Evolutionary conservation across 2,888 invertebrate species (phyloP), one percentile per base, ranked within the genome.

Genomic region (Cactoblastis cactorum): DNA sequence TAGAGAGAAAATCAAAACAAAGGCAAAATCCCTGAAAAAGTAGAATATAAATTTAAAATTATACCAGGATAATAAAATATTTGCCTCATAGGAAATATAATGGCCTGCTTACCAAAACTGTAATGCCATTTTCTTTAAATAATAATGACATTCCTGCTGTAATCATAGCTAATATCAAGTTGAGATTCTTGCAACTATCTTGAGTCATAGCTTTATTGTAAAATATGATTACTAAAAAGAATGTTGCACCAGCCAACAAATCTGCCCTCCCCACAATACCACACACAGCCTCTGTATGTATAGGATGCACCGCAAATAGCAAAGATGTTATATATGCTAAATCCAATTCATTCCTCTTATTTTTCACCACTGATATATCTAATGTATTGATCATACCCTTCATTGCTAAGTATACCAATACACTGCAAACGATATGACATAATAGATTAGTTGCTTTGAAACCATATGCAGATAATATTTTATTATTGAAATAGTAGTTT

Each of bases 41-140:
- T n/a, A n/a, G n/a, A 53, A 50, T 17, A 37, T 38, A 54, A 63
- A 65, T 58, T 28, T 8, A 14, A 45, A 46, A 15, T n/a, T n/a
- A n/a, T n/a, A n/a, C n/a, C n/a, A n/a, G n/a, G n/a, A n/a, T n/a
- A n/a, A 45, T 9, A 39, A 43, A 89, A 28, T 28, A 28, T 28
- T 28, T 6, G 8, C 5, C 9, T 28, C 6, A 9, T 28, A 28
- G n/a, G n/a, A 4, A 28, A 9, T 28, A 6, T 28, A 9, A 28
- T 6, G 8, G 8, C 8, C 5, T 8, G 8, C 93, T 91, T 84
- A 97, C 97, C 83, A 98, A 90, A 52, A 95, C 94, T 49, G 96
- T 97, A 34, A 98, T 93, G 22, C 98, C 98, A 77, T 95, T 97
- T 83, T 98, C 98, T 80, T 98, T 98, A 74, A 94, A 96, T n/a